These are phyloP conservation scores for Zele albiditarsus DNA, from an alignment of 2,888 invertebrate species.

Conservation along the genomic window DNA sequence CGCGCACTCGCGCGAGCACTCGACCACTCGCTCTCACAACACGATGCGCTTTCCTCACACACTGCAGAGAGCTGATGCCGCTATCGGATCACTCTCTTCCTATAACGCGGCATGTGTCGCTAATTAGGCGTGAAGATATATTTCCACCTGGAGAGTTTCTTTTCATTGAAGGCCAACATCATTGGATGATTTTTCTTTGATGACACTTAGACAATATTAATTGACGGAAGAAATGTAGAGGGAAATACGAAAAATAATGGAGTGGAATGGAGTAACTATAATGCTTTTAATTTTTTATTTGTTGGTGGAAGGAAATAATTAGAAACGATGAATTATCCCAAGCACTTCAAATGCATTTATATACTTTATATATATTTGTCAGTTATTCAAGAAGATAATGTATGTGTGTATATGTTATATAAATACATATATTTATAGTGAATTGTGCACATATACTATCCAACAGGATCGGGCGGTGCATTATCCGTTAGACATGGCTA, in stretches of 20 bases:
- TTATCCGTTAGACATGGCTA: conserved; percentile 71
- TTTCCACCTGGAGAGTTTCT: neutral
- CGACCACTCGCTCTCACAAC: conserved; percentile 50
- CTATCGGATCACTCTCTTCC: neutral
- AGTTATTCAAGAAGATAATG: conserved; percentile 2
- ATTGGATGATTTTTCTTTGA: neutral
- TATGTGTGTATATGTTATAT: conserved; percentile 5
- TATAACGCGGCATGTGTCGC: neutral
- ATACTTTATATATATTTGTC: conserved; percentile 33
- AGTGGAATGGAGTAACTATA: neutral
- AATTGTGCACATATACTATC: neutral
- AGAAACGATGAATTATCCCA: conserved; percentile 30
- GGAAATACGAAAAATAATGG: neutral
- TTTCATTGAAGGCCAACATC: neutral
- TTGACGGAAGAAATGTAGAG: neutral
- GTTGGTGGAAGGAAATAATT: conserved; percentile 11
- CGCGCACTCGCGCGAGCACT: conserved; percentile 31
- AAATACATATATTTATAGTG: neutral
- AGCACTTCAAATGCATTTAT: conserved; percentile 14
- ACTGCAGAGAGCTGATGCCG: neutral
- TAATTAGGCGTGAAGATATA: conserved; percentile 9
- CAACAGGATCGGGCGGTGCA: conserved; percentile 63
- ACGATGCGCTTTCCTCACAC: conserved; percentile 2
- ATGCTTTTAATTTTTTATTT: too few species aligned
- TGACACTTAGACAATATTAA: neutral